phyloP scores from a whole-genome alignment of 2,797 vertebrate species.

The Coluber constrictor region DNA sequence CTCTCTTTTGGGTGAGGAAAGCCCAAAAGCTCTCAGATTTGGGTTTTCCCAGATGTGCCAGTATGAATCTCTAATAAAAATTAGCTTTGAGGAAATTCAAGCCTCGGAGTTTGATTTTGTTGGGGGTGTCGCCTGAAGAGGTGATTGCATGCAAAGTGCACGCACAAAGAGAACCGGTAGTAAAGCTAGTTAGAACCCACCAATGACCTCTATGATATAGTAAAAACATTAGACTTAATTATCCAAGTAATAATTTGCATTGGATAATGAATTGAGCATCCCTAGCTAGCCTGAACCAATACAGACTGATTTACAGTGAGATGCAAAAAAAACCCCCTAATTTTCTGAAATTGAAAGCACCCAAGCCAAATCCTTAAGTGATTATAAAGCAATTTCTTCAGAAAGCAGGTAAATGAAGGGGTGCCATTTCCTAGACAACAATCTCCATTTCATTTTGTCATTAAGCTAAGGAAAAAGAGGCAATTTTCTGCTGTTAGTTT shows the following conservation, averaged over 20 bases:
- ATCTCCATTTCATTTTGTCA: neutral
- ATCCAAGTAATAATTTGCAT: neutral
- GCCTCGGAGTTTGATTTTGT: too few species aligned
- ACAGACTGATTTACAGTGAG: neutral
- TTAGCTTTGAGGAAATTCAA: too few species aligned
- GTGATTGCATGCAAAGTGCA: too few species aligned
- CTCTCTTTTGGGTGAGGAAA: too few species aligned
- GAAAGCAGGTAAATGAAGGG: neutral
- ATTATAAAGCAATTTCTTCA: neutral
- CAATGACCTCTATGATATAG: too few species aligned
- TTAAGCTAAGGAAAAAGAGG: neutral
- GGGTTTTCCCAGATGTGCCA: too few species aligned
- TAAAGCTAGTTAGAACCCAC: too few species aligned
- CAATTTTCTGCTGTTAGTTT: neutral
- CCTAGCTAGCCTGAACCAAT: neutral
- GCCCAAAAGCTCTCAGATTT: too few species aligned
- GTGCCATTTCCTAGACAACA: neutral
- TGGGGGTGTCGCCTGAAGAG: too few species aligned
- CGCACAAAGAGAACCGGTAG: too few species aligned
- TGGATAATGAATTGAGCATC: neutral
- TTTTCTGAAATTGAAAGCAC: neutral
- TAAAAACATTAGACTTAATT: neutral
- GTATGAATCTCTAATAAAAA: too few species aligned
- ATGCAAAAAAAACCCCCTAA: too few species aligned
- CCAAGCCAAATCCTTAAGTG: neutral